Base-by-base conservation (phyloP, 2,888 invertebrate species). In the Synanthedon tipuliformis region DNA sequence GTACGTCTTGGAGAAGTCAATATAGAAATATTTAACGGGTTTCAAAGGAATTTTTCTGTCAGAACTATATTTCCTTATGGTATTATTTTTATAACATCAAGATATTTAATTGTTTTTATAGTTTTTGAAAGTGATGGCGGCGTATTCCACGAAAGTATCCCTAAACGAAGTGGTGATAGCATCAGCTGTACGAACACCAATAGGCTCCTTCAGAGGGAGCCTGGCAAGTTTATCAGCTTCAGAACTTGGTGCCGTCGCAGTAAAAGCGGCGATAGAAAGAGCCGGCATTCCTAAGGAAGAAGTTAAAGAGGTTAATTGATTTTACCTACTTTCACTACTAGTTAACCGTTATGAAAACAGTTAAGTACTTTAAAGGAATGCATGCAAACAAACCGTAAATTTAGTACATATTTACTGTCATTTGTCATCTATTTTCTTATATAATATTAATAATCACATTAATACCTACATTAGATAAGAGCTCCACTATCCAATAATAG, bases 101-200 rank as follows among this genome's bases (percentile, higher is more conserved):
- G 3, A 34, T 34, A 34, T 7, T 8, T 34, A 34, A 12, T 53
- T 56, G 15, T 55, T 65, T 60, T 34, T 34, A 5, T 67, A 82
- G 81, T 64, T 80, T 61, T 64, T 76, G 53, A 73, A 65, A 73
- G 71, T 74, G 62, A 86, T 86, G 86, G 78, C 85, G 60, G 69
- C 78, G 54, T 87, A 81, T 66, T 83, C 85, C 18, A 71, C 84
- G 16, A 86, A 86, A 73, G 76, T 85, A 58, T 75, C 82, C 13
- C 83, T 93, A 52, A 92, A 95, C 78, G 98, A 98, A 77, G 98
- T 97, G 41, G 95, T 98, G 13, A 96, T 99, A 67, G 93, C 95
- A 34, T 94, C 96, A 59, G 98, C 97, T 41, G 95, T 93, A 3
- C 90, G 99, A 61, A 99, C 99, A 50, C 99, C 99, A 0, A 97